Evolutionary conservation across 2,113 vertebrate genomes (phyloP).

Genomic region (Circaetus gallicus): DNA sequence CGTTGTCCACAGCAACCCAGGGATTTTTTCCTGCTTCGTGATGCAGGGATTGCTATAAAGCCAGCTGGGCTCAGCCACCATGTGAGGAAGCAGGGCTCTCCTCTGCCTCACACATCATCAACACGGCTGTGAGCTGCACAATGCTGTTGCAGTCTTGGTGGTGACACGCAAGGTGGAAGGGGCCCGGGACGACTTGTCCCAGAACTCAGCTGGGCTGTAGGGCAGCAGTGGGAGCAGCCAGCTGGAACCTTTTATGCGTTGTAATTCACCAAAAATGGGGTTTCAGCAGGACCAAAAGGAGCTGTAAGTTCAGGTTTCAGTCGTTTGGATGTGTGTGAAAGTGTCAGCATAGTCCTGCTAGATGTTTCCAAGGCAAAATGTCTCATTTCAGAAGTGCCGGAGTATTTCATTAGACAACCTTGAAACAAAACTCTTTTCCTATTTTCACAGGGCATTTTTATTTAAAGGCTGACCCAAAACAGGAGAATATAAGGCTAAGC

Average conservation of each 20-base stretch:
- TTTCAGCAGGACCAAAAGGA: conserved; percentile 14
- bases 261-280: background rate
- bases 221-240: background rate
- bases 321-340: background rate
- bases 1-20: background rate
- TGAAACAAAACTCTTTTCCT: conserved; percentile 15
- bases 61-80: background rate
- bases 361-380: conserved; percentile 22
- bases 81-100: background rate
- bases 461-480: conserved; percentile 1
- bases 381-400: conserved; percentile 15
- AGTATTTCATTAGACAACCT: conserved; percentile 36
- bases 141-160: background rate
- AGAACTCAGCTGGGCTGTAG: background rate
- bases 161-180: background rate
- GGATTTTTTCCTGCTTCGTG: background rate
- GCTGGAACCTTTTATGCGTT: background rate
- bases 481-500: background rate
- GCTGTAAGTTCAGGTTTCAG: conserved; percentile 45
- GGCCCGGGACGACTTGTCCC: background rate
- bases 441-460: background rate
- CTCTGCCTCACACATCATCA: background rate
- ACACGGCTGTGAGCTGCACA: rapidly evolving
- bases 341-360: background rate
- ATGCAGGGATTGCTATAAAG: background rate